Base-by-base conservation (phyloP, 2,888 invertebrate genomes). In the Drosophila lacicola region DNA sequence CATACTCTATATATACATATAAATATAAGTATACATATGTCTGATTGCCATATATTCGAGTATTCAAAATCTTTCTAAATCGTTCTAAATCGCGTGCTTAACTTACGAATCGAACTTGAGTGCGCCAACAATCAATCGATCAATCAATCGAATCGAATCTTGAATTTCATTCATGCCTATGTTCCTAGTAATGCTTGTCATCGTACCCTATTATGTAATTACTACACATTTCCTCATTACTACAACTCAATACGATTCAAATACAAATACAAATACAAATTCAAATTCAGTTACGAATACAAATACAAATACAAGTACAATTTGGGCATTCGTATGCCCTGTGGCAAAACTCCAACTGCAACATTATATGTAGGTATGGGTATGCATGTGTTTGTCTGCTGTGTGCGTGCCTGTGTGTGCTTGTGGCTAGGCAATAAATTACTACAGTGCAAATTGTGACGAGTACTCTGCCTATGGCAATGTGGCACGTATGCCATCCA, bases 401-500 rank as follows among this genome's bases (percentile, higher is more conserved):
- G 44, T 29, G 14, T 17, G 17, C 21, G 14, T 21, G 37, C 65
- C 45, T 39, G 58, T 45, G 44, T 54, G 60, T 29, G 62, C 53
- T 25, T 56, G 69, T 53, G 56, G 45, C 69, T 73, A 73, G 46
- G 17, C 51, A 79, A 79, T 83, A 73, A 83, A 70, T 84, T 73
- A 74, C 71, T 86, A 82, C 64, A 65, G 67, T 77, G 66, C 67
- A 69, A 70, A 29, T 62, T 74, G 62, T 71, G 70, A 65, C 62
- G 65, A 47, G 69, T 55, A 39, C 44, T 63, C 55, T 54, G 63
- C 74, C 82, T 90, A 92, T 81, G 90, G 91, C 83, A 91, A 83
- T 39, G 80, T 88, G 83, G 91, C 83, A 58, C 88, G 86, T 66
- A 90, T 87, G 90, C 94, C 93, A 82, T 95, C 95, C 60, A 97